These are phyloP conservation scores for Temnothorax rugatulus DNA, from an alignment of 2,888 invertebrate species.

Conservation along the genomic window DNA sequence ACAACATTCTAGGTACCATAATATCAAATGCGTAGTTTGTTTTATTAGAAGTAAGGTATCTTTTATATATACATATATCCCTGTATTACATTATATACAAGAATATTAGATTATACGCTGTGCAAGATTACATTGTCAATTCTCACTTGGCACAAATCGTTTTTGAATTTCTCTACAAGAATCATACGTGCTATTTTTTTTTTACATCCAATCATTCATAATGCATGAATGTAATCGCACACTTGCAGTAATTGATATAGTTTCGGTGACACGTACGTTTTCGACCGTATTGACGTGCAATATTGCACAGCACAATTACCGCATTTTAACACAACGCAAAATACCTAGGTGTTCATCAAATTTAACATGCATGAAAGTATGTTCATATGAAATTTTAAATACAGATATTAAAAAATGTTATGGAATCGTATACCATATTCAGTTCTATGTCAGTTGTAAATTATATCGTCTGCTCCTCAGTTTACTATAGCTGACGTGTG, in stretches of 20 bases:
- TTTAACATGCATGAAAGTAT: constrained; percentile 31
- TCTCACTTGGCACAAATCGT: background rate
- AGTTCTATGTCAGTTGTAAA: constrained; percentile 37
- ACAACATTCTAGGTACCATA: constrained; percentile 60
- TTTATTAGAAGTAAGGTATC: constrained; percentile 39
- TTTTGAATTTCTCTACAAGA: background rate
- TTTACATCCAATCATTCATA: constrained; percentile 12
- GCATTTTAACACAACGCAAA: constrained; percentile 26
- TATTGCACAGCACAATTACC: constrained; percentile 36
- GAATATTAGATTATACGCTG: constrained; percentile 22
- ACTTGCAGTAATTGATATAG: constrained; percentile 17
- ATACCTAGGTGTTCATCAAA: constrained; percentile 47
- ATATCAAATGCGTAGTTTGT: constrained; percentile 47
- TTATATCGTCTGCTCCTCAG: background rate
- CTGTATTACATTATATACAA: constrained; percentile 41
- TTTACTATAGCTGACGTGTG: background rate
- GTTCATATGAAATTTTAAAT: constrained; percentile 45
- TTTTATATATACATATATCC: constrained; percentile 38
- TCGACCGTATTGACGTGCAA: background rate
- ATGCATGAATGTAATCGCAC: constrained; percentile 12
- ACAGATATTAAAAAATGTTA: constrained; percentile 43
- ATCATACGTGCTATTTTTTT: background rate
- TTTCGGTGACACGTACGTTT: background rate
- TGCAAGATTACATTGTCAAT: constrained; percentile 39
- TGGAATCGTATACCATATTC: constrained; percentile 6